phyloP scores from a whole-genome alignment of 2,888 invertebrate genomes.

The Tetragonisca angustula region DNA sequence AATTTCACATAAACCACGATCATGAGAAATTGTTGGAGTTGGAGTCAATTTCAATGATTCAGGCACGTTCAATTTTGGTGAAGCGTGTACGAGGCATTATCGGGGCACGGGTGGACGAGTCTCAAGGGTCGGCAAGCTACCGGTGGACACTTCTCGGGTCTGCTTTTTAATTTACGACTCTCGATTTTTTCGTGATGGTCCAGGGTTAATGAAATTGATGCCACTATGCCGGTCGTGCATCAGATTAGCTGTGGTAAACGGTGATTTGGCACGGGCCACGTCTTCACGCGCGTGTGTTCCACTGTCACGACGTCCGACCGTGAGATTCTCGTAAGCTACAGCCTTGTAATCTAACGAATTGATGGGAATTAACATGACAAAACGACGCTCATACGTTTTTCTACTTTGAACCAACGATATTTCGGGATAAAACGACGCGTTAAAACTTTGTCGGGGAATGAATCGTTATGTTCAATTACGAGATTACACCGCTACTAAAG shows the following conservation, averaged over 20 bases:
- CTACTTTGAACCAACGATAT: background rate
- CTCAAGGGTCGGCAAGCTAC: conserved; percentile 49
- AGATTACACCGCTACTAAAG: no score
- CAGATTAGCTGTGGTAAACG: conserved; percentile 52
- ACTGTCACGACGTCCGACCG: background rate
- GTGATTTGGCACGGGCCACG: conserved; percentile 53
- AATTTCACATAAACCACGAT: background rate
- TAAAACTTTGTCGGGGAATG: no score
- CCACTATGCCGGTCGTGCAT: conserved; percentile 37
- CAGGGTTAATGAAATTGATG: conserved; percentile 60
- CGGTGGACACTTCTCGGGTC: conserved; percentile 47
- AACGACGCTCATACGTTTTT: background rate
- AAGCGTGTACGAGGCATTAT: background rate
- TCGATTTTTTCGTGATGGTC: conserved; percentile 45
- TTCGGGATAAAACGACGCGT: background rate
- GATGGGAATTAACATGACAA: conserved; percentile 30
- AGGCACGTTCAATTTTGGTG: no score
- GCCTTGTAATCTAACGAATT: conserved; percentile 39
- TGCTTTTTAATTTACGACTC: conserved; percentile 60
- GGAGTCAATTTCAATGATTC: background rate
- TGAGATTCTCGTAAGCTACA: conserved; percentile 20
- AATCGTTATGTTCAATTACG: no score
- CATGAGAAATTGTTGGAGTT: background rate
- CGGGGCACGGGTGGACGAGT: conserved; percentile 14
- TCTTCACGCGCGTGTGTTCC: background rate